These are phyloP conservation scores for Cyanoderma ruficeps DNA, from an alignment of 2,113 vertebrate species.

Conservation along the genomic window DNA sequence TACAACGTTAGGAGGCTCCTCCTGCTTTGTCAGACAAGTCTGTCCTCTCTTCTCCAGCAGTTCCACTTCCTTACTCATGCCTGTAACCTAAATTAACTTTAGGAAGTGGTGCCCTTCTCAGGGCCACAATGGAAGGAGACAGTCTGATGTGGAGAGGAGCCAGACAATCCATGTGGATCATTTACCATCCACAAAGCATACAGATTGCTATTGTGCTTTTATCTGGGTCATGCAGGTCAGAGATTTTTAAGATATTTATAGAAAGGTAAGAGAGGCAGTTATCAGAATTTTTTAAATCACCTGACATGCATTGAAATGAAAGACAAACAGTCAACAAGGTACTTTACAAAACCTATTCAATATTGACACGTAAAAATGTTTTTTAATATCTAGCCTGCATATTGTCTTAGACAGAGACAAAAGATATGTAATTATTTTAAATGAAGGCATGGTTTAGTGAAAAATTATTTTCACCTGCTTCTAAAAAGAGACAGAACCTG, in stretches of 20 bases:
- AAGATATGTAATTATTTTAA: neutral
- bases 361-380: fast-evolving
- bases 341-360: neutral
- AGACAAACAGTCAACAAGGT: neutral
- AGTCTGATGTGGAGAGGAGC: neutral
- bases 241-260: neutral
- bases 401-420: neutral
- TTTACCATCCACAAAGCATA: neutral
- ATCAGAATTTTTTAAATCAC: neutral
- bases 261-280: neutral
- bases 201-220: neutral
- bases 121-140: neutral
- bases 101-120: neutral
- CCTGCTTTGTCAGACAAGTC: neutral
- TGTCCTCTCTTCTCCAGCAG: neutral
- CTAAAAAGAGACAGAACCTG: neutral
- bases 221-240: neutral
- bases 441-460: neutral
- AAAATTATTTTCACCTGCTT: neutral
- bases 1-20: neutral
- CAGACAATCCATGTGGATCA: neutral
- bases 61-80: neutral
- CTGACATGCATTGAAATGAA: neutral
- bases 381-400: neutral
- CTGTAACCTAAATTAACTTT: neutral